These are phyloP conservation scores for Tiliacea aurago DNA, from an alignment of 2,888 invertebrate species.

Conservation along the genomic window DNA sequence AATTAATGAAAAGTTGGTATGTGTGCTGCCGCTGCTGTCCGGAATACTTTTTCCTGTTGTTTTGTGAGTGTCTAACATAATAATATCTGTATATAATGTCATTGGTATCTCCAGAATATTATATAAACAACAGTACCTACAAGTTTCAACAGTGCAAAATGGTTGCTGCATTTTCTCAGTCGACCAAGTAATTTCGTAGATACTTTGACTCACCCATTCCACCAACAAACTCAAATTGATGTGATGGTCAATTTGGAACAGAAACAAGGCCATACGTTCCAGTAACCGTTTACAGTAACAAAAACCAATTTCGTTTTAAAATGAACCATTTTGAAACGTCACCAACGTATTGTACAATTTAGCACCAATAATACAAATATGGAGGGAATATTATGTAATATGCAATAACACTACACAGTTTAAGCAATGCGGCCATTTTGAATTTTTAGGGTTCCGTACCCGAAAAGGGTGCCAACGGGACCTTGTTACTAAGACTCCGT, in stretches of 20 bases:
- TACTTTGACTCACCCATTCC: neutral
- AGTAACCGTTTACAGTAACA: slow-evolving; percentile 30
- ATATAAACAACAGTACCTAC: neutral
- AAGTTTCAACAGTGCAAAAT: neutral
- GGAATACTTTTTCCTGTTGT: too few species aligned
- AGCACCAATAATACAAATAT: slow-evolving; percentile 30
- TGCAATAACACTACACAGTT: slow-evolving; percentile 30
- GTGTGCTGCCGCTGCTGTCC: too few species aligned
- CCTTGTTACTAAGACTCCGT: neutral
- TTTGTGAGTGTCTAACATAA: too few species aligned
- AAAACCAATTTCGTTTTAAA: slow-evolving; percentile 55
- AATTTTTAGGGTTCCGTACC: slow-evolving; percentile 23
- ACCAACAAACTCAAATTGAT: slow-evolving; percentile 32
- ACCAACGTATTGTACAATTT: slow-evolving; percentile 32
- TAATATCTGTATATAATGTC: too few species aligned
- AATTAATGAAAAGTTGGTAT: too few species aligned
- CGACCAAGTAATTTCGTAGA: slow-evolving; percentile 4
- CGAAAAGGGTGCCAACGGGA: neutral
- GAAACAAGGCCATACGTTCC: slow-evolving; percentile 28
- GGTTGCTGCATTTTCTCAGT: neutral
- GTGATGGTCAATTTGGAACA: slow-evolving; percentile 31
- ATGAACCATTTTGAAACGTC: slow-evolving; percentile 36
- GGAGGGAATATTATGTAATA: slow-evolving; percentile 4
- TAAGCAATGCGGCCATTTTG: slow-evolving; percentile 33
- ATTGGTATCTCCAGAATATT: too few species aligned